These are phyloP conservation scores for Actias luna DNA, from an alignment of 2,888 invertebrate genomes.

Conservation along the genomic window DNA sequence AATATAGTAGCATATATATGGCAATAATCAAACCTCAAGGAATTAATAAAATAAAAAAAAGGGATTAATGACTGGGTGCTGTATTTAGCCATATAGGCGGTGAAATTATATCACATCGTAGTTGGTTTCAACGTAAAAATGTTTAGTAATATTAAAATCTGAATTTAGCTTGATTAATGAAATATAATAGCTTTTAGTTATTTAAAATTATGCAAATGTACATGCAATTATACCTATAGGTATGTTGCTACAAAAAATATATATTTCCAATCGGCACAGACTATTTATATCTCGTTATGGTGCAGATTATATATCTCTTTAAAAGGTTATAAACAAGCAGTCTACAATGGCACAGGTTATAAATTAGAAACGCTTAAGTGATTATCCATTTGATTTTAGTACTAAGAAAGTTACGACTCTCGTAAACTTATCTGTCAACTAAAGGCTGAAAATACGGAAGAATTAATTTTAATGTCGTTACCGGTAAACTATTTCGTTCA, in stretches of 20 bases:
- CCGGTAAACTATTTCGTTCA: slow-evolving; percentile 43
- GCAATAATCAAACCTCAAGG: too few relatives aligned
- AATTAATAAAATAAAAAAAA: too few relatives aligned
- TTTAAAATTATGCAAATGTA: too few relatives aligned
- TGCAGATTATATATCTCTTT: background rate
- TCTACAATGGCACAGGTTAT: slow-evolving; percentile 14
- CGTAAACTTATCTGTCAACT: slow-evolving; percentile 55
- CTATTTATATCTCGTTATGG: background rate
- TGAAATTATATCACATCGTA: too few relatives aligned
- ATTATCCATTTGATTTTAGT: slow-evolving; percentile 37
- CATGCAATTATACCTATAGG: too few relatives aligned
- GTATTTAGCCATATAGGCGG: too few relatives aligned
- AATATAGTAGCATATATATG: too few relatives aligned
- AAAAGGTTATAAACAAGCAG: slow-evolving; percentile 14
- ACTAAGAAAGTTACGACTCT: slow-evolving; percentile 42
- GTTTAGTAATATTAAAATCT: too few relatives aligned
- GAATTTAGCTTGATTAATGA: too few relatives aligned
- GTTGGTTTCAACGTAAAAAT: too few relatives aligned
- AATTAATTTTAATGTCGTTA: slow-evolving; percentile 52
- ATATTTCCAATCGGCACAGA: background rate
- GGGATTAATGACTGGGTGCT: too few relatives aligned
- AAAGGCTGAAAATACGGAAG: slow-evolving; percentile 50
- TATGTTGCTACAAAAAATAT: background rate
- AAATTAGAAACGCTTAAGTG: slow-evolving; percentile 31
- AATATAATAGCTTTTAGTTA: too few relatives aligned